Conservation (phyloP, 2,797 vertebrate genomes). For the Gadopsis bispinosus region DNA sequence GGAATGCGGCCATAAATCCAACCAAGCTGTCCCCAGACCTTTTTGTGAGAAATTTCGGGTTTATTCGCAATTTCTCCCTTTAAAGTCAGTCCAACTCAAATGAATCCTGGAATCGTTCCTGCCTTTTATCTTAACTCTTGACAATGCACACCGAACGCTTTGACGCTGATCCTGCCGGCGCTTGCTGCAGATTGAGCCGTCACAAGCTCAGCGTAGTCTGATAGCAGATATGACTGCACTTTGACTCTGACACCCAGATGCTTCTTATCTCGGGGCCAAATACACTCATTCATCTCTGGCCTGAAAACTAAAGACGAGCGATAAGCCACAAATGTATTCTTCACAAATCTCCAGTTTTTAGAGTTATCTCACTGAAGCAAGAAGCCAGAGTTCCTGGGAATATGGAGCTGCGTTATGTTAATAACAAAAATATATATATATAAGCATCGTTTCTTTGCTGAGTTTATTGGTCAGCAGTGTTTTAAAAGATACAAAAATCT, state of each 20-base stretch:
- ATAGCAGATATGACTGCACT: constrained; percentile 48
- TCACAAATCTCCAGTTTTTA: neutral
- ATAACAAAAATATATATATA: too few relatives aligned
- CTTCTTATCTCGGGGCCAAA: constrained; percentile 48
- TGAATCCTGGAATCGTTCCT: constrained; percentile 24
- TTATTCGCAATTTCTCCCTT: constrained; percentile 53
- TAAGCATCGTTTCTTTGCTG: too few relatives aligned
- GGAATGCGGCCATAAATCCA: constrained; percentile 61
- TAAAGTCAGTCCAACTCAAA: constrained; percentile 50
- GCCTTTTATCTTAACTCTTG: constrained; percentile 54
- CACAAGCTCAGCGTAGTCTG: constrained; percentile 15
- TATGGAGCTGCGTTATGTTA: neutral
- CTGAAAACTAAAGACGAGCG: constrained; percentile 15
- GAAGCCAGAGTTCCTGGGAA: neutral
- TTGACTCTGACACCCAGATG: constrained; percentile 46
- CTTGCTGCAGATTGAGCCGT: constrained; percentile 54
- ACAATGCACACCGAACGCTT: constrained; percentile 25
- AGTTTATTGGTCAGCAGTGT: constrained; percentile 29
- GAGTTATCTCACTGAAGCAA: neutral
- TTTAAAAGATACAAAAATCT: constrained; percentile 30
- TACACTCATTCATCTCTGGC: constrained; percentile 19
- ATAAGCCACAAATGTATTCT: constrained; percentile 3
- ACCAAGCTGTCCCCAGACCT: constrained; percentile 35
- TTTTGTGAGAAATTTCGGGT: constrained; percentile 48
- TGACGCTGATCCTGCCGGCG: constrained; percentile 22